Conservation (phyloP, 2,888 invertebrate genomes). For the Euzetes globulus region DNA sequence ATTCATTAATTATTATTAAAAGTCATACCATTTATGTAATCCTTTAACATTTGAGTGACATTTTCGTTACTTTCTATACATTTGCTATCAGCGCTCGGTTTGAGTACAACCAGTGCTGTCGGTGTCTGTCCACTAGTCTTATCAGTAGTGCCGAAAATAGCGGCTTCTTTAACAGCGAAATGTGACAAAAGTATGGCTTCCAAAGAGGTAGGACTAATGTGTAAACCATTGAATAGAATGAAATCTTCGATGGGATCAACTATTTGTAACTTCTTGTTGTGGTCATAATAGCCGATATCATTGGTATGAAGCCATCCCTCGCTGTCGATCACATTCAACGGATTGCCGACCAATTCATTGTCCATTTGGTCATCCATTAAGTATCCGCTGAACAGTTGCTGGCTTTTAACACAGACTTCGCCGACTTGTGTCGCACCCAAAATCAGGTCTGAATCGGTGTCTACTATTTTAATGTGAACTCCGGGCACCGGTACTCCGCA, state of each 20-base stretch:
- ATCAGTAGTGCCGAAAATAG: not conserved
- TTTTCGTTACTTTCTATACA: not conserved
- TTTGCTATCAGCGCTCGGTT: not conserved
- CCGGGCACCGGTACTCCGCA: not conserved
- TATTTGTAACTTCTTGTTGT: not conserved
- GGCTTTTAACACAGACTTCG: not conserved
- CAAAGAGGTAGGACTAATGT: not conserved
- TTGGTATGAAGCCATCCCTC: not conserved
- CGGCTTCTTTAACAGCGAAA: not conserved
- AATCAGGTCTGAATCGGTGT: not conserved
- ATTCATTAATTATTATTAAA: not conserved
- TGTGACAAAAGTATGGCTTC: constrained; percentile 11
- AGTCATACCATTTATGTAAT: constrained; percentile 2
- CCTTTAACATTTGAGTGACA: not conserved
- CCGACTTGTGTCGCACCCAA: not conserved
- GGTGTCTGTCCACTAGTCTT: not conserved
- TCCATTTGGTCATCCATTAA: not conserved
- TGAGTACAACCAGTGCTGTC: not conserved
- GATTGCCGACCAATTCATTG: not conserved
- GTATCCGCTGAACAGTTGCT: not conserved
- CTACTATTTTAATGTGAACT: not conserved
- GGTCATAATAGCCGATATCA: not conserved
- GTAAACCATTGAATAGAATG: not conserved
- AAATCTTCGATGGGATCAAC: not conserved
- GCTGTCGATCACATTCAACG: not conserved